Percentiles rank a stretch among this genome's conserved stretches.
Conservation (phyloP, 2,113 vertebrate species). For the Odocoileus virginianus region DNA sequence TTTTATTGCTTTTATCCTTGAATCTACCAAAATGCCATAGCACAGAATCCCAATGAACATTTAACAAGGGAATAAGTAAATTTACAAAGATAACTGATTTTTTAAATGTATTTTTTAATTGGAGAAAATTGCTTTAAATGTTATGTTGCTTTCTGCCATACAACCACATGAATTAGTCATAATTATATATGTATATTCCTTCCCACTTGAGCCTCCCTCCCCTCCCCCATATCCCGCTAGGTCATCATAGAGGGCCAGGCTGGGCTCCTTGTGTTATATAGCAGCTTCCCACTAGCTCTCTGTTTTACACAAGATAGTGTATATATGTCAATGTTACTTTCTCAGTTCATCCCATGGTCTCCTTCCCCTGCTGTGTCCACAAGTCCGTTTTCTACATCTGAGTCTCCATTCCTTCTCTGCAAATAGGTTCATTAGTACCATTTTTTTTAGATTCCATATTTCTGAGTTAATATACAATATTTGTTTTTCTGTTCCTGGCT, state of each 20-base stretch:
- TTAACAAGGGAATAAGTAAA: background rate
- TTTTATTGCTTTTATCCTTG: background rate
- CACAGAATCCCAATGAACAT: background rate
- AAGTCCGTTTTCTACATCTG: background rate
- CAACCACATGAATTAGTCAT: background rate
- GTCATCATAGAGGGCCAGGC: background rate
- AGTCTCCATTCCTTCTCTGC: background rate
- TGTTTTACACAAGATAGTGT: background rate
- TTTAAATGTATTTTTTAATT: background rate
- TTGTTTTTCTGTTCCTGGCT: background rate
- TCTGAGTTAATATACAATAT: background rate
- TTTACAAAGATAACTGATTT: background rate
- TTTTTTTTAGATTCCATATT: background rate
- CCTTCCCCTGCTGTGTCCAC: background rate
- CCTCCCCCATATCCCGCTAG: accelerated
- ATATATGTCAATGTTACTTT: background rate
- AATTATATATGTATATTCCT: background rate
- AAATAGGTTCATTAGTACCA: background rate
- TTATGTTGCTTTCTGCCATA: background rate
- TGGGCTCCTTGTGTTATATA: background rate
- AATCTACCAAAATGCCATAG: background rate
- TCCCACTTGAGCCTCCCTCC: background rate
- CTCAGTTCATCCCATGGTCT: background rate
- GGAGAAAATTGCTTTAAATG: background rate
- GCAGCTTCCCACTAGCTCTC: background rate